Evolutionary conservation across 2,113 vertebrate species (phyloP), one percentile per base, ranked within the genome.

Genomic region (Pedionomus torquatus): DNA sequence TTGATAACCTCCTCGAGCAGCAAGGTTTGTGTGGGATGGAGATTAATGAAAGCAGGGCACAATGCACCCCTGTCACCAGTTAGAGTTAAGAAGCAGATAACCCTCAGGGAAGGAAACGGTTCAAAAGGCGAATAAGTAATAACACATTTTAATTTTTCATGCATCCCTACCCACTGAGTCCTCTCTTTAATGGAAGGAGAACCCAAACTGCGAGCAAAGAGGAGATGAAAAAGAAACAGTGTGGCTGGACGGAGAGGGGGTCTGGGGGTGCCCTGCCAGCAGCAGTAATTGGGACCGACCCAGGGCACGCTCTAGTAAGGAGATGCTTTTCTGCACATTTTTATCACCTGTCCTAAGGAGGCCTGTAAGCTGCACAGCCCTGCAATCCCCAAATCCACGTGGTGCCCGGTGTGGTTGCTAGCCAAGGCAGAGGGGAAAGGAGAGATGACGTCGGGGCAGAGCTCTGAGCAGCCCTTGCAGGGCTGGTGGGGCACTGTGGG

Each of bases 131-230:
- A 93, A 74, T 95, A 93, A 79, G 90, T 90, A 97, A 94, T 95
- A 95, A 97, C 74, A 60, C 52, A 86, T 94, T 94, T 93, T 86
- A 95, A 91, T 96, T 95, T 97, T 97, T 88, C 93, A 95, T 58
- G 60, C 90, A 76, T 95, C 66, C 37, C 35, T 95, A 57, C 93
- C 48, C 61, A 72, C 44, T 77, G 75, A 84, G 54, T 76, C 84
- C 63, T 85, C 44, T 89, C 31, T 81, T 55, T 90, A 75, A 93
- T 79, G 55, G 83, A 72, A 90, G 54, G 11, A 90, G 35, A 94
- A 37, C 19, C 58, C 58, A 58, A 93, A 65, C 3, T 8, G n/a
- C 0, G 28, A 92, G 52, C 1, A 11, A 94, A 91, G 54, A 82
- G 57, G 78, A 72, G 49, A 79, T 66, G 51, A 93, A 86, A 92